Evolutionary conservation across 1,140 invertebrate species (phyloP), one percentile per base, ranked within the genome.

Genomic region (Leucophenga varia): DNA sequence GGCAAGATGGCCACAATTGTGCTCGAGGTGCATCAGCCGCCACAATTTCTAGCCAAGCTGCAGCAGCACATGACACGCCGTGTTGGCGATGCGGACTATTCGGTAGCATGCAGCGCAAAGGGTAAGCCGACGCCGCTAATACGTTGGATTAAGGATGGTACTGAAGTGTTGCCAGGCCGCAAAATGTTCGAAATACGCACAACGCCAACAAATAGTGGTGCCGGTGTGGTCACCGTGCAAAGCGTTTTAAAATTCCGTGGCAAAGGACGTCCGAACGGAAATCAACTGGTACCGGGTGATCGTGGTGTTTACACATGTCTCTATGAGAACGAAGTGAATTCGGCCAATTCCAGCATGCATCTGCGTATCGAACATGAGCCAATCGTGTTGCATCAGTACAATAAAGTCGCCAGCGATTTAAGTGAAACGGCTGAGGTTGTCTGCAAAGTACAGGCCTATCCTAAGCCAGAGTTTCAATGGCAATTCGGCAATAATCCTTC

Each of bases 391-490:
- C 87, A 90, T 69, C 85, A 89, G 48, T 88, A 92, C 61, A 90
- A 87, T 42, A 92, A 93, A 74, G 92, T 95, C 0, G 93, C 93
- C 8, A 93, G 86, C 60, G 91, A 94, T 75, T 52, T 91, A 1
- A 78, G 82, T 13, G 91, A 95, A 64, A 88, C 83, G 0, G 92
- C 91, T 0, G 85, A 90, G 64, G 86, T 96, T 4, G 79, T 86
- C 3, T 96, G 93, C 71, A 84, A 87, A 59, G 90, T 95, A 3
- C 90, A 93, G 67, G 91, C 93, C 0, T 95, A 91, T 76, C 93
- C 93, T 0, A 88, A 89, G 58, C 91, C 92, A 0, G 89, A 91
- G 61, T 95, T 95, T 67, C 90, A 94, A 59, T 96, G 93, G 93
- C 90, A 83, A 52, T 93, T 84, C 55, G 86, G 83, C 2, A 83